Conservation (phyloP, 2,888 invertebrate species). For the Thecocarcelia acutangulata region DNA sequence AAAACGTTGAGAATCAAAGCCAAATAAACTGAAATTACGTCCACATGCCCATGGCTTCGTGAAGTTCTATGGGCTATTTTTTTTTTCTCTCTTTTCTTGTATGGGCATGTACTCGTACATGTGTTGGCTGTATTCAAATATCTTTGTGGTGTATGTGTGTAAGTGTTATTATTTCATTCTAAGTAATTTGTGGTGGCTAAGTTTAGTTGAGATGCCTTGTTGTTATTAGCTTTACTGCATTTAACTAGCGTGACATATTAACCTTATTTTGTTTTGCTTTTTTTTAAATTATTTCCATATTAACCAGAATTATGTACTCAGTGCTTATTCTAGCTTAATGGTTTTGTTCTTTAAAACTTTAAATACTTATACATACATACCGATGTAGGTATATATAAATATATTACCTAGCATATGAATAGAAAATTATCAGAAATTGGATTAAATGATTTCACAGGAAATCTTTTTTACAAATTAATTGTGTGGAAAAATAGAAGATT, state of each 20-base stretch:
- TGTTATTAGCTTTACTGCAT: background rate
- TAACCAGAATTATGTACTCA: slow-evolving; percentile 18
- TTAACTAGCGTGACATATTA: slow-evolving; percentile 51
- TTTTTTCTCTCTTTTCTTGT: too few relatives aligned
- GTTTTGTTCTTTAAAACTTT: slow-evolving; percentile 39
- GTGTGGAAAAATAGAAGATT: slow-evolving; percentile 39
- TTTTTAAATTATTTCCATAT: slow-evolving; percentile 4
- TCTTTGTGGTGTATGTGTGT: too few relatives aligned
- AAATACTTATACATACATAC: background rate
- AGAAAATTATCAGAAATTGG: background rate
- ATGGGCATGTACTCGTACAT: too few relatives aligned
- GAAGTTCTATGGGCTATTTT: too few relatives aligned
- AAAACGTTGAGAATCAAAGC: background rate
- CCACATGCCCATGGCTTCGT: too few relatives aligned
- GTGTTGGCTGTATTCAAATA: too few relatives aligned
- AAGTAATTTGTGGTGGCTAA: too few relatives aligned
- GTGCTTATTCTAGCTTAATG: slow-evolving; percentile 16
- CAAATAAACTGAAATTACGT: background rate
- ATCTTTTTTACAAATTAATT: slow-evolving; percentile 56
- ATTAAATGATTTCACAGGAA: slow-evolving; percentile 41
- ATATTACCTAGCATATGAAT: too few relatives aligned
- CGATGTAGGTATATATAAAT: too few relatives aligned
- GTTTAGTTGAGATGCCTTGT: too few relatives aligned
- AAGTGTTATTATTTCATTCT: too few relatives aligned
- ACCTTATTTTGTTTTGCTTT: slow-evolving; percentile 62